phyloP scores from a whole-genome alignment of 2,888 invertebrate genomes.

The Acanthosepion esculentum region DNA sequence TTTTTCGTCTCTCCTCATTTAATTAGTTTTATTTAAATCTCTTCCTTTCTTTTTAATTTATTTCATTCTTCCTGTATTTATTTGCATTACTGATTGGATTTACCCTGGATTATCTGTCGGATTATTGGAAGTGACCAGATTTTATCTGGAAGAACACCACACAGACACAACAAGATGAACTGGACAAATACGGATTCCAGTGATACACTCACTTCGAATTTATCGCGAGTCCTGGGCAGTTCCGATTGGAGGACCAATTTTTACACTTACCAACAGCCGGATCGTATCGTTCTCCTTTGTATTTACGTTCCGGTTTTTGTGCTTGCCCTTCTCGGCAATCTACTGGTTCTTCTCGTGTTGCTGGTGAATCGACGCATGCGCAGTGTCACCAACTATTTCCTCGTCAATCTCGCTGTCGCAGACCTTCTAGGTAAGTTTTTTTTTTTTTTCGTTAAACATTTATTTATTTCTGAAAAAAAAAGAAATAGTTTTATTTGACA shows the following conservation, averaged over 20 bases:
- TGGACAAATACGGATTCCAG: background rate
- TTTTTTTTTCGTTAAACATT: background rate
- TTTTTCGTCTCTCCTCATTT: background rate
- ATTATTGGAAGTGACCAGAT: background rate
- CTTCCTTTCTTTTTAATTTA: background rate
- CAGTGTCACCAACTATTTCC: conserved; percentile 67
- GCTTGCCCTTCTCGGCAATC: conserved; percentile 66
- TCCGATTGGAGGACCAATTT: conserved; percentile 36
- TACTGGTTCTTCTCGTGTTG: conserved; percentile 65
- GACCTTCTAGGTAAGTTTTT: conserved; percentile 66
- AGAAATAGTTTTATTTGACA: no score
- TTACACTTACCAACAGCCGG: conserved; percentile 49
- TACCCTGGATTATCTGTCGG: background rate
- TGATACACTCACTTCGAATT: background rate
- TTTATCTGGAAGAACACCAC: background rate
- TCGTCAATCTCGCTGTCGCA: conserved; percentile 68
- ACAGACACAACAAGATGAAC: background rate
- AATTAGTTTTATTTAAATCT: background rate
- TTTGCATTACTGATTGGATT: background rate
- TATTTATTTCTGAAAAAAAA: background rate
- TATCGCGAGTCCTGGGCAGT: background rate
- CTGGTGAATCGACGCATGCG: conserved; percentile 61
- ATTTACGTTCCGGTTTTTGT: conserved; percentile 65
- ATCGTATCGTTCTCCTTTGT: conserved; percentile 60
- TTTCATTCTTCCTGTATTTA: background rate